phyloP scores from a whole-genome alignment of 2,888 invertebrate species.

The Leptopilina myrica region DNA sequence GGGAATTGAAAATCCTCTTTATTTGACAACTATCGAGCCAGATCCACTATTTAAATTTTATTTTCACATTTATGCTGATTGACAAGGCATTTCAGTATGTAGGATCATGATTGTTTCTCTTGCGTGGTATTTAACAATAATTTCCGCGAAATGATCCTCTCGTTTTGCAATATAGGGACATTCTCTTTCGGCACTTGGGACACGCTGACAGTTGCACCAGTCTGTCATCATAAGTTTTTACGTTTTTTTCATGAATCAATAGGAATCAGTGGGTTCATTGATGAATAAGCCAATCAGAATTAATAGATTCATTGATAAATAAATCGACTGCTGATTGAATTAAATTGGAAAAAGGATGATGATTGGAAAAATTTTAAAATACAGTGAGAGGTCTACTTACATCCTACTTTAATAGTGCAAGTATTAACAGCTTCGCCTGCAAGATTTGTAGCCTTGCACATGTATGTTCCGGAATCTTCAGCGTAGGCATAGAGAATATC shows the following conservation, averaged over 20 bases:
- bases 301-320: background rate
- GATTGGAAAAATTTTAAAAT: background rate
- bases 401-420: constrained; percentile 91
- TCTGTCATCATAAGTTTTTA: constrained; percentile 28
- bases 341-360: background rate
- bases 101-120: constrained; percentile 51
- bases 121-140: constrained; percentile 47
- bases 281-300: background rate
- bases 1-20: constrained; percentile 9
- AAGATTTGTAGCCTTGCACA: constrained; percentile 96
- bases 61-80: constrained; percentile 28
- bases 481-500: constrained; percentile 95
- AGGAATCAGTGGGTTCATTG: background rate
- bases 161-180: constrained; percentile 43
- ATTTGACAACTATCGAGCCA: constrained; percentile 38
- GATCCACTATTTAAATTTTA: background rate
- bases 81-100: constrained; percentile 35
- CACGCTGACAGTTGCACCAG: constrained; percentile 25
- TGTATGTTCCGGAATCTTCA: constrained; percentile 97
- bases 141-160: constrained; percentile 51
- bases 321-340: background rate
- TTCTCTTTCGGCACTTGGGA: constrained; percentile 27
- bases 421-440: constrained; percentile 97
- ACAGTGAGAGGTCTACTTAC: constrained; percentile 74
- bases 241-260: background rate